Evolutionary conservation across 2,113 vertebrate species (phyloP).

Genomic region (Aspiorhynchus laticeps): DNA sequence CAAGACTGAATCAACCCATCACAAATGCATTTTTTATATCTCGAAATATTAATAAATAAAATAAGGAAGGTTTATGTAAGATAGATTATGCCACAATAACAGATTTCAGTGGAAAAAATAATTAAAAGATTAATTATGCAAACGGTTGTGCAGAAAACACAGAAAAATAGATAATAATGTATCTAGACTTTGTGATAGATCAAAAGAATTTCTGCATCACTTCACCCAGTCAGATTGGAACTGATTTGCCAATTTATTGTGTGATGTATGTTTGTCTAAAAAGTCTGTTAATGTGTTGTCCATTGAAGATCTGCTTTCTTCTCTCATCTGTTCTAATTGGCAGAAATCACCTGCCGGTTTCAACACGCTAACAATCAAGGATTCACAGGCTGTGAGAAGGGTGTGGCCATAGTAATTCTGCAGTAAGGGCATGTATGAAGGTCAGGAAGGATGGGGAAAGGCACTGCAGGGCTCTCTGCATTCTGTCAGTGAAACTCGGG

Average conservation of each 20-base stretch:
- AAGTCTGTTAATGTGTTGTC: neutral
- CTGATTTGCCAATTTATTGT: neutral
- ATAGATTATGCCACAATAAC: neutral
- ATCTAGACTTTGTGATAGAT: neutral
- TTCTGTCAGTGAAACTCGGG: constrained; percentile 18
- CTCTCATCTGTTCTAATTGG: neutral
- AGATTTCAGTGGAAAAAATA: neutral
- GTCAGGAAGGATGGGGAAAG: constrained; percentile 20
- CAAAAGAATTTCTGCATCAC: neutral
- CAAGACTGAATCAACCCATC: neutral
- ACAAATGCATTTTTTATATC: neutral
- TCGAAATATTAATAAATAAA: neutral
- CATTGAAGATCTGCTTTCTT: neutral
- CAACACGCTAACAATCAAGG: neutral
- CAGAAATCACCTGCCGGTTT: neutral
- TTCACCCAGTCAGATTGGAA: neutral
- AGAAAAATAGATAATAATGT: neutral
- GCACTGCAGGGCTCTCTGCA: constrained; percentile 64
- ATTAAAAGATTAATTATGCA: neutral
- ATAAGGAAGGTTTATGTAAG: neutral
- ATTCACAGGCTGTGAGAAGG: neutral
- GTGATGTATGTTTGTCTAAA: neutral
- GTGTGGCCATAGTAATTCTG: constrained; percentile 33
- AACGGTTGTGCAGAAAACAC: neutral
- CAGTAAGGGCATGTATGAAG: constrained; percentile 37